These are phyloP conservation scores for Tricholaema leucomelas DNA, from an alignment of 2,113 vertebrate species.

Conservation along the genomic window DNA sequence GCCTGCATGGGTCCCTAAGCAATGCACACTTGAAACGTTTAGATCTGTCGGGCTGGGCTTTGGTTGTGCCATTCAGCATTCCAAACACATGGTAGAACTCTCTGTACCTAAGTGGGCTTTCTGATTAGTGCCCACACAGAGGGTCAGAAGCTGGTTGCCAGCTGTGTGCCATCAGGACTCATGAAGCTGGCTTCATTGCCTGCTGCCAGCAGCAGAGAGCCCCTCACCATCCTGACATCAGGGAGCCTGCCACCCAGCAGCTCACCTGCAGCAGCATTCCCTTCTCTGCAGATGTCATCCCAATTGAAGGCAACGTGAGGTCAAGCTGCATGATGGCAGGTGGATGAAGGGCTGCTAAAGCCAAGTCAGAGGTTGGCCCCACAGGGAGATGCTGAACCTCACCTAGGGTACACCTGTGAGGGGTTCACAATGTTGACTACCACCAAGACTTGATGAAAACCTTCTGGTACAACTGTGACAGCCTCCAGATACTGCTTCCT, in stretches of 20 bases:
- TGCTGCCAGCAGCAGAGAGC: fast-evolving
- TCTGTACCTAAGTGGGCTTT: neutral
- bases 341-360: neutral
- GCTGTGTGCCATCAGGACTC: fast-evolving
- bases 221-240: neutral
- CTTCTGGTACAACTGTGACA: fast-evolving
- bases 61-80: fast-evolving
- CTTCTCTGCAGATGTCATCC: neutral
- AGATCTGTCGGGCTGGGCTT: neutral
- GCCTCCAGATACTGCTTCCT: neutral
- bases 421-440: neutral
- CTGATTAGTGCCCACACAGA: fast-evolving
- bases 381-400: neutral
- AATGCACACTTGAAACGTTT: neutral
- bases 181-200: fast-evolving
- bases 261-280: fast-evolving
- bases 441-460: neutral
- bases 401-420: neutral
- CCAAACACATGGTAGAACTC: neutral
- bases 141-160: neutral
- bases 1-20: fast-evolving
- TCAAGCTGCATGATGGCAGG: fast-evolving
- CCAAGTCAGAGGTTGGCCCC: neutral
- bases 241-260: neutral
- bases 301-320: neutral